phyloP scores from a whole-genome alignment of 2,888 invertebrate species.

The Drosophila mulleri region DNA sequence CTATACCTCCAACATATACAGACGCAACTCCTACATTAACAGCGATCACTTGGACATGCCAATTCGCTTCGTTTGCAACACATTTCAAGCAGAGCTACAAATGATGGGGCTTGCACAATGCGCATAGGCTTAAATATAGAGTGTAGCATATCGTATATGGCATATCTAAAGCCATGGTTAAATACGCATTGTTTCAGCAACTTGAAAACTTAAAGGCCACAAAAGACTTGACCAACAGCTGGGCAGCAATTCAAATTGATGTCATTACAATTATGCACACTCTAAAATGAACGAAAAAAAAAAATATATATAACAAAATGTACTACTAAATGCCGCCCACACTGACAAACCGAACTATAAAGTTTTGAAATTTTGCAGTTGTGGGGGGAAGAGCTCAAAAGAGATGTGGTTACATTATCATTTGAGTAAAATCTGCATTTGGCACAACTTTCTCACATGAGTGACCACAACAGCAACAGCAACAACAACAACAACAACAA shows the following conservation, averaged over 20 bases:
- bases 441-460: conserved; percentile 76
- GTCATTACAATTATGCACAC: conserved; percentile 49
- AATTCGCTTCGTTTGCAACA: conserved; percentile 27
- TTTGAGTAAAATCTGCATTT: conserved; percentile 71
- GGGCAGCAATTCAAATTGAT: conserved; percentile 41
- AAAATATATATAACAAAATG: not conserved
- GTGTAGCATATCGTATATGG: conserved; percentile 27
- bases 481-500: conserved; percentile 22
- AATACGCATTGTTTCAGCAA: conserved; percentile 25
- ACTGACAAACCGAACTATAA: conserved; percentile 7
- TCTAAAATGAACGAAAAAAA: conserved; percentile 1
- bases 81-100: conserved; percentile 1
- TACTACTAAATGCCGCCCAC: conserved; percentile 37
- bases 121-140: conserved; percentile 8
- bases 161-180: conserved; percentile 48
- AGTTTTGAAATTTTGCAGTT: conserved; percentile 16
- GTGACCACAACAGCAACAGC: conserved; percentile 40
- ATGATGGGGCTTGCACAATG: conserved; percentile 28
- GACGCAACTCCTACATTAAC: not conserved
- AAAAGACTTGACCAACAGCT: conserved; percentile 44
- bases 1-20: not conserved
- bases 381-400: not conserved
- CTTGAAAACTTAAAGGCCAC: conserved; percentile 12
- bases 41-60: not conserved
- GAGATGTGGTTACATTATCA: conserved; percentile 47